Evolutionary conservation across 2,888 invertebrate species (phyloP).

Genomic region (Athalia circularis): DNA sequence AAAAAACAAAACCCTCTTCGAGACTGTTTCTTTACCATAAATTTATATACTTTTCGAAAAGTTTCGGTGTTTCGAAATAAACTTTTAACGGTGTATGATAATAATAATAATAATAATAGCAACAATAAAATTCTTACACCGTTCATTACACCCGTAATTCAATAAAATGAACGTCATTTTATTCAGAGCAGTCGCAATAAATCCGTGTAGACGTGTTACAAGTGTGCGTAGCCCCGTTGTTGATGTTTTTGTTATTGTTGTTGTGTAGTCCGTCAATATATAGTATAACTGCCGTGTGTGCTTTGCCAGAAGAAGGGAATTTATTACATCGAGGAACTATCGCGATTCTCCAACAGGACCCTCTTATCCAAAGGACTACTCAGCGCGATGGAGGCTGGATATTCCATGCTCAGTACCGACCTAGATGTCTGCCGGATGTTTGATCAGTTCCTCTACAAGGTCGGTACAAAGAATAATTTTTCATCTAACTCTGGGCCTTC

Average conservation of each 20-base stretch:
- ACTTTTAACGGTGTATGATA: not conserved
- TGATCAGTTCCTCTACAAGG: conserved; percentile 82
- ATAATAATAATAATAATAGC: not conserved
- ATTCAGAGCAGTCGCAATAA: too few species aligned
- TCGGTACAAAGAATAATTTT: conserved; percentile 63
- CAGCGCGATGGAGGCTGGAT: conserved; percentile 79
- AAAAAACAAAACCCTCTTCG: too few species aligned
- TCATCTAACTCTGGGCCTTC: not conserved
- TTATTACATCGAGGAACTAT: conserved; percentile 23
- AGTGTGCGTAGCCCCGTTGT: too few species aligned
- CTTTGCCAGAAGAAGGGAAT: conserved; percentile 15
- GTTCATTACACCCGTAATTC: too few species aligned
- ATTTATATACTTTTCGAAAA: too few species aligned
- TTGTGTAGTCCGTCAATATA: too few species aligned
- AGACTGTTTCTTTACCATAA: too few species aligned
- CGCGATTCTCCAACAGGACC: conserved; percentile 14
- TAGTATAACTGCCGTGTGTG: conserved; percentile 15
- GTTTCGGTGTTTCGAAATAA: too few species aligned
- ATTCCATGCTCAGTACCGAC: conserved; percentile 79
- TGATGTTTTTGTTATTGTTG: too few species aligned
- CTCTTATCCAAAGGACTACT: conserved; percentile 54
- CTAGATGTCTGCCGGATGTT: conserved; percentile 80
- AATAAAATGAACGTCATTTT: too few species aligned
- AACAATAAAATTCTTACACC: too few species aligned
- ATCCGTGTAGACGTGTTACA: too few species aligned